Conservation (phyloP, 2,888 invertebrate genomes). For the Scaptomyza tumidula region DNA sequence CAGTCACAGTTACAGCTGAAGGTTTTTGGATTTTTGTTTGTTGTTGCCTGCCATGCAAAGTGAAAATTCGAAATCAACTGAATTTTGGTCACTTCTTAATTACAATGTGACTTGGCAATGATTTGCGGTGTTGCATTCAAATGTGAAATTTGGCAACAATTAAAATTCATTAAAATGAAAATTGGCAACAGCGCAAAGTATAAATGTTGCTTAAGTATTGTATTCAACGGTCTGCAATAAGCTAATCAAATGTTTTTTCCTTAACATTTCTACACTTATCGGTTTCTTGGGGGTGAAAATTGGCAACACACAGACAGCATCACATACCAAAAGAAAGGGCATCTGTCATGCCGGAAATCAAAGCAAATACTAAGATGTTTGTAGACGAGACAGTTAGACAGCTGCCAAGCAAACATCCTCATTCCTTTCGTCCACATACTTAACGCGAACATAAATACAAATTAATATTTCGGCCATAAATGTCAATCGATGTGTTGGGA, state of each 20-base stretch:
- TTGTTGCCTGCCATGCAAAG: too few species aligned
- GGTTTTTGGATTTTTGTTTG: not conserved
- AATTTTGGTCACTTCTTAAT: not conserved
- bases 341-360: conserved; percentile 8
- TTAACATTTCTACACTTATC: too few species aligned
- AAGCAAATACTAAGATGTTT: conserved; percentile 23
- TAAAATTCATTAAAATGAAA: not conserved
- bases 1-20: not conserved
- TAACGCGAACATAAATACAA: conserved; percentile 53
- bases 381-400: conserved; percentile 4
- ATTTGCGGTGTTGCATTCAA: not conserved
- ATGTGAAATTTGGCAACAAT: conserved; percentile 10
- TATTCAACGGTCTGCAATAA: too few species aligned
- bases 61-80: not conserved
- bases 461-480: conserved; percentile 59
- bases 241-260: too few species aligned
- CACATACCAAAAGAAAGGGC: too few species aligned
- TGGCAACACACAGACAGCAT: too few species aligned
- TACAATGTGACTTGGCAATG: not conserved
- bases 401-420: conserved; percentile 7
- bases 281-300: not conserved
- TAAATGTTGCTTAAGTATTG: not conserved
- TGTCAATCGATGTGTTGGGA: conserved; percentile 44
- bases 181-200: conserved; percentile 8
- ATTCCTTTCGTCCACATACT: too few species aligned